These are phyloP conservation scores for Aepyceros melampus DNA, from an alignment of 2,113 vertebrate genomes.

Conservation along the genomic window DNA sequence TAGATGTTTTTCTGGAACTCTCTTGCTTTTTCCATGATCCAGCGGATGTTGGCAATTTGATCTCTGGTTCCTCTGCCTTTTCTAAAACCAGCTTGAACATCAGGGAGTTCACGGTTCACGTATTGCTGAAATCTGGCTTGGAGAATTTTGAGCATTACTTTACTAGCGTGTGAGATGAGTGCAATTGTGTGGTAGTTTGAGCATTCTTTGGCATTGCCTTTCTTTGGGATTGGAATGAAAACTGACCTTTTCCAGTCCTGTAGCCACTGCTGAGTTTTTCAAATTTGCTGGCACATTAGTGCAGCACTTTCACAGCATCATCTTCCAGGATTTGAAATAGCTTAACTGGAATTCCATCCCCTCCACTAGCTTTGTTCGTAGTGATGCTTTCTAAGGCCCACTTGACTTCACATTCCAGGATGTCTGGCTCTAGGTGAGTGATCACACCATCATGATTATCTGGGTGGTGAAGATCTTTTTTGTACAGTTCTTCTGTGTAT, in stretches of 20 bases:
- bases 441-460: accelerated
- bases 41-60: too few species aligned
- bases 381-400: background rate
- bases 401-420: background rate
- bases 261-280: background rate
- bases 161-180: too few species aligned
- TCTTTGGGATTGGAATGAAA: too few species aligned
- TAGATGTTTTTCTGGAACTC: too few species aligned
- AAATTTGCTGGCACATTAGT: background rate
- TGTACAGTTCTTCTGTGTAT: background rate
- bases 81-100: too few species aligned
- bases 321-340: background rate
- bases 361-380: background rate
- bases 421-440: background rate
- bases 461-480: accelerated
- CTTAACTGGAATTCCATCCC: background rate
- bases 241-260: background rate
- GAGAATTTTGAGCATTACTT: too few species aligned
- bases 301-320: background rate
- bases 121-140: too few species aligned
- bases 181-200: too few species aligned
- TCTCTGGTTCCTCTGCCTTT: too few species aligned
- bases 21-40: too few species aligned
- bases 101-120: too few species aligned
- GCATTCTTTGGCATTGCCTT: too few species aligned